Base-by-base conservation (phyloP, 2,113 vertebrate species). In the Sisor rabdophorus region DNA sequence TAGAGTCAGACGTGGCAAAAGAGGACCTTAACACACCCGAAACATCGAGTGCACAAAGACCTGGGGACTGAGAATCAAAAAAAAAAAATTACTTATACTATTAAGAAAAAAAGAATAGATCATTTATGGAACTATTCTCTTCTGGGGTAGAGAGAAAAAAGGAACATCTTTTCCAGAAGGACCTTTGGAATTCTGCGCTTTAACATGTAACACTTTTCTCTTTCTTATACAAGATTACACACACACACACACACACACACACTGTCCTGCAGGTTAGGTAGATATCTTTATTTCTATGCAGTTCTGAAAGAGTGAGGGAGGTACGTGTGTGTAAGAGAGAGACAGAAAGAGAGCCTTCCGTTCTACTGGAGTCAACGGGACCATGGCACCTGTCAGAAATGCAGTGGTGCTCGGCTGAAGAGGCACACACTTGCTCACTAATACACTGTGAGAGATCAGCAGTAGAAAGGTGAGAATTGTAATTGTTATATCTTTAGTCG, bases 301-400 rank as follows among this genome's bases (percentile, higher is more conserved):
- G 74, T 58, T 74, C 54, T 48, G 4, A 26, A 48, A 22, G 28
- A 28, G 58, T 17, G 22, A n/a, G 24, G 26, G 56, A 32, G 40
- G 10, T 4, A 44, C 40, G 40, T 44, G 40, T 44, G 61, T 52
- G 72, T 58, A 54, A 40, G 26, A 53, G 76, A 24, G 76, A 55
- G 69, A 48, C 60, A 24, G 67, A 20, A 73, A 32, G 79, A 65
- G 79, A 84, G 77, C 80, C 82, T 81, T 74, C 54, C 48, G 82
- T 81, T 81, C 82, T 80, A 72, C 82, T 81, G 82, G 82, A 84
- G 80, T 84, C 82, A 74, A 81, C 77, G 80, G 82, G 82, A 84
- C 82, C 82, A 84, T 84, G 80, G 82, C 82, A 84, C 82, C 82
- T 84, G 82, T 81, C 82, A 84, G 81, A 73, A 61, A 81, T 53